Percentiles rank a stretch among this genome's conserved stretches.
phyloP scores from a whole-genome alignment of 2,888 invertebrate species.

The Lysandra coridon region DNA sequence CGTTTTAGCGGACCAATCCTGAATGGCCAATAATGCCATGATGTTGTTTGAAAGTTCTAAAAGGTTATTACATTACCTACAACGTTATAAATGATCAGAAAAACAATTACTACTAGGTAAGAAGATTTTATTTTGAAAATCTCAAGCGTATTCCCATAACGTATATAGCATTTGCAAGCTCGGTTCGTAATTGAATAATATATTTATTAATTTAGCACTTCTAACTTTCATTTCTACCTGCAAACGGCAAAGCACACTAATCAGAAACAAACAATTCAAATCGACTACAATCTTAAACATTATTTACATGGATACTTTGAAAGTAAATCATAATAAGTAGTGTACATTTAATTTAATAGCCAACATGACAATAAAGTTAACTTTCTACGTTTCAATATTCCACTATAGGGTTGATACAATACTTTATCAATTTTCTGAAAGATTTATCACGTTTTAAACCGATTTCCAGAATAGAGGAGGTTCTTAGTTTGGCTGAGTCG shows the following conservation, averaged over 20 bases:
- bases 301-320: neutral
- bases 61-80: neutral
- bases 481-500: too few relatives aligned
- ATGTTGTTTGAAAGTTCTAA: too few relatives aligned
- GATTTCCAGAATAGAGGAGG: too few relatives aligned
- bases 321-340: constrained; percentile 4
- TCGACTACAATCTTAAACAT: neutral
- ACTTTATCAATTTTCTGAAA: neutral
- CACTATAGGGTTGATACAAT: neutral
- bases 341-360: constrained; percentile 1
- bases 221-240: neutral
- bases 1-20: too few relatives aligned
- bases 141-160: too few relatives aligned
- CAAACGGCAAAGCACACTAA: neutral
- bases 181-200: neutral
- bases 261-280: neutral
- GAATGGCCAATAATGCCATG: too few relatives aligned
- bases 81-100: neutral
- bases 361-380: constrained; percentile 9
- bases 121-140: too few relatives aligned
- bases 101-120: too few relatives aligned
- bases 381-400: neutral
- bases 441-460: neutral
- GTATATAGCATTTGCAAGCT: too few relatives aligned
- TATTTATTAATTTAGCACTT: neutral